Evolutionary conservation across 2,113 vertebrate genomes (phyloP), one percentile per base, ranked within the genome.

Genomic region (Phyllostomus hastatus): DNA sequence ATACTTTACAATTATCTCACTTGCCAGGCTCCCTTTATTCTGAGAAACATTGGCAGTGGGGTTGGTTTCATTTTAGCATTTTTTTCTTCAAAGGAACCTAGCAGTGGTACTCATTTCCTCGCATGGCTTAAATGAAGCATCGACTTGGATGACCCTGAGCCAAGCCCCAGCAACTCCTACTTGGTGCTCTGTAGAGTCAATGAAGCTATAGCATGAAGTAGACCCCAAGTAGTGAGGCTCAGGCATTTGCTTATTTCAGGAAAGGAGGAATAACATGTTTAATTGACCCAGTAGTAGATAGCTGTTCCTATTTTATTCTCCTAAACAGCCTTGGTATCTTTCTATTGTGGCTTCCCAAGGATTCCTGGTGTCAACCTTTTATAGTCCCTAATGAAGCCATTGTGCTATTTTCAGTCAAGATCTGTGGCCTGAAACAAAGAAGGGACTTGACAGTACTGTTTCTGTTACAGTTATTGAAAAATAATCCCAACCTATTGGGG

Each of bases 381-480:
- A 76, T 43, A 97, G 75, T 91, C 72, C 41, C 96, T 97, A 96
- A 97, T 97, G 93, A 97, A 97, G 73, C 54, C 70, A 93, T 93
- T 96, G 95, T 94, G 96, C 85, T 96, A 93, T 96, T 97, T 97
- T 94, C 96, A 95, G 79, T 97, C 57, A 94, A 96, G 88, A 93
- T 93, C 82, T 91, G 46, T 81, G 82, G 79, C 82, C 64, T 87
- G 83, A 95, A 96, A 97, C 95, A 94, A 96, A 97, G 94, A 95
- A 70, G 79, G 82, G 46, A 87, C 57, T 96, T 85, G 93, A 97
- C 90, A 95, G 86, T 94, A 88, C 79, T 92, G 82, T 95, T 97
- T 97, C 86, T 70, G 92, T 50, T 4, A 12, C 64, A 94, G 79
- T 96, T 97, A 95, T 96, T 97, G 97, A 95, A 96, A 96, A 97